Conservation (phyloP, 2,797 vertebrate genomes). For the Enoplosus armatus region DNA sequence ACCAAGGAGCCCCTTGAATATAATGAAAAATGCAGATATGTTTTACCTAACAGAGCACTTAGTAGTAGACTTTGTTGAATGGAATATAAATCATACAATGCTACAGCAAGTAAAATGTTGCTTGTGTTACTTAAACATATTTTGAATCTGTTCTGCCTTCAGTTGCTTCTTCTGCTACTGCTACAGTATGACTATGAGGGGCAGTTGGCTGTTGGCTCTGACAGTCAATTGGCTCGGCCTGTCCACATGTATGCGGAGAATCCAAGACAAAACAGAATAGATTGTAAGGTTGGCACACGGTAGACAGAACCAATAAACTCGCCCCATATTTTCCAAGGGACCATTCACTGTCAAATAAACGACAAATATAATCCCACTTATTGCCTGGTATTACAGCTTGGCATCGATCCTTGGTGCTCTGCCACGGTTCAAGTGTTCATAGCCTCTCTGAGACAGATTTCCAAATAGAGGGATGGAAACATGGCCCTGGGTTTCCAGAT, state of each 20-base stretch:
- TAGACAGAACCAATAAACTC: conserved; percentile 67
- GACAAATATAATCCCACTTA: conserved; percentile 71
- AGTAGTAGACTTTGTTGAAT: background rate
- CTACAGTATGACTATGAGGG: conserved; percentile 2
- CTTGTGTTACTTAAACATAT: conserved; percentile 2
- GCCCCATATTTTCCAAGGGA: conserved; percentile 68
- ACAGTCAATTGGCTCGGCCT: conserved; percentile 48
- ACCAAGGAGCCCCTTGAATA: conserved; percentile 40
- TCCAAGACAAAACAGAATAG: conserved; percentile 44
- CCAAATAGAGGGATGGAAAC: conserved; percentile 57
- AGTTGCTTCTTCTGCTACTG: background rate
- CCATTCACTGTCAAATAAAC: conserved; percentile 74
- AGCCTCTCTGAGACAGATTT: conserved; percentile 52
- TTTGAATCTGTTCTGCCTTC: conserved; percentile 12
- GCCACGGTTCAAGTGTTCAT: conserved; percentile 64
- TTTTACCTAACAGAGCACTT: conserved; percentile 49
- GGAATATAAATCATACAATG: conserved; percentile 18
- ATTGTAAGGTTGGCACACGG: conserved; percentile 59
- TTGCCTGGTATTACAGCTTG: conserved; percentile 65
- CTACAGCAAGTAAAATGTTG: conserved; percentile 2
- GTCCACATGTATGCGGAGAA: conserved; percentile 27
- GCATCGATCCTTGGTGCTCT: conserved; percentile 67
- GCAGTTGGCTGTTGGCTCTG: conserved; percentile 32
- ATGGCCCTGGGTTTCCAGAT: conserved; percentile 48
- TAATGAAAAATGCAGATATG: conserved; percentile 58